These are phyloP conservation scores for Psittacula cyanocephala DNA, from an alignment of 2,113 vertebrate genomes.

Conservation along the genomic window DNA sequence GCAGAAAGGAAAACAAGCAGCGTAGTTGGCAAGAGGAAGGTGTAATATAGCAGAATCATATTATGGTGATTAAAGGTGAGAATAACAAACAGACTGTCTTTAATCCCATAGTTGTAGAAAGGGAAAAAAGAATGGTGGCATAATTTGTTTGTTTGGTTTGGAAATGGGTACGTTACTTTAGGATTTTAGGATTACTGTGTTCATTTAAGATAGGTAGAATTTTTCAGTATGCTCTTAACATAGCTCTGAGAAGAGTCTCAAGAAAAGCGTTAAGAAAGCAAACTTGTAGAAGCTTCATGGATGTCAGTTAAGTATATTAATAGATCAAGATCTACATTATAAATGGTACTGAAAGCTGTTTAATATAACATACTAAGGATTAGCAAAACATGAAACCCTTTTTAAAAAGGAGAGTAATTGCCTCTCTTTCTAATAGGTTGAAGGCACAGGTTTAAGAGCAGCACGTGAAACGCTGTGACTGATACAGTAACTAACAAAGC, in stretches of 20 bases:
- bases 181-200: not conserved
- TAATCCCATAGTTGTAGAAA: not conserved
- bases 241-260: not conserved
- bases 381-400: not conserved
- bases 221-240: not conserved
- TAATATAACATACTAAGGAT: not conserved
- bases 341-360: not conserved
- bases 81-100: not conserved
- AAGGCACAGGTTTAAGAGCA: not conserved
- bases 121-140: not conserved
- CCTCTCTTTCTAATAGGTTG: fast-evolving
- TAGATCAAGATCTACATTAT: not conserved
- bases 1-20: not conserved
- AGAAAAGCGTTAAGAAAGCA: not conserved
- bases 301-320: not conserved
- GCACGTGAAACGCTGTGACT: not conserved
- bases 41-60: not conserved
- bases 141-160: not conserved
- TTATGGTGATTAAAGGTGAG: not conserved
- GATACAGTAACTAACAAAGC: not conserved
- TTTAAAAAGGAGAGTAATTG: not conserved
- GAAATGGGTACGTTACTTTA: not conserved
- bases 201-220: not conserved
- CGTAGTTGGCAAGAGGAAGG: not conserved
- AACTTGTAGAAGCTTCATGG: not conserved